Evolutionary conservation across 2,113 vertebrate genomes (phyloP).

Genomic region (Triplophysa siluroides): DNA sequence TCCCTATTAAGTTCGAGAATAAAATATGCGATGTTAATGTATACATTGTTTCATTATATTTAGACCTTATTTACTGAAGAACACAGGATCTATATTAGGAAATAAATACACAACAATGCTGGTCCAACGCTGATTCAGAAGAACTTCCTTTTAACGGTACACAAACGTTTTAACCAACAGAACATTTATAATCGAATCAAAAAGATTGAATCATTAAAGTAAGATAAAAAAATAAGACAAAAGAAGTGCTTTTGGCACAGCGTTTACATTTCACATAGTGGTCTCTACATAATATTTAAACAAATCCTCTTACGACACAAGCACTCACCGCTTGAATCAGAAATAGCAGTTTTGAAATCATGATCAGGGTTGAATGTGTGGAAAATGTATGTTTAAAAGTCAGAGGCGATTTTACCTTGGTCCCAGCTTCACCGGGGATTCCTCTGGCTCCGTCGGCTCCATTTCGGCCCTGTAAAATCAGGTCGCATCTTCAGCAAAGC

Average conservation of each 20-base stretch:
- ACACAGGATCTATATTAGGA: no score
- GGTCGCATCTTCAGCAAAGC: neutral
- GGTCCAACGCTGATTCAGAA: no score
- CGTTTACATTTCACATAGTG: no score
- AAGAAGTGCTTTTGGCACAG: no score
- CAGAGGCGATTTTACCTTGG: constrained; percentile 77
- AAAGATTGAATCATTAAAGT: no score
- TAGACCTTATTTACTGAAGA: no score
- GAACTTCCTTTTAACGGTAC: no score
- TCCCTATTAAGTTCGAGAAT: constrained; percentile 75
- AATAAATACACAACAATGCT: no score
- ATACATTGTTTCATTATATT: neutral
- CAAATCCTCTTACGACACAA: neutral
- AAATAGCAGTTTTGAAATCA: neutral
- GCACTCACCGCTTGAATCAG: neutral
- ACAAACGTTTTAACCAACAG: no score
- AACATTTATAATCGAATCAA: no score
- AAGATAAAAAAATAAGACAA: no score
- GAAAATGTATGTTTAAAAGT: neutral
- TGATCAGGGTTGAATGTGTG: neutral
- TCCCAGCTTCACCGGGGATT: constrained; percentile 90
- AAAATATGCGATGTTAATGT: neutral
- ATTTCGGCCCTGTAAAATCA: constrained; percentile 82
- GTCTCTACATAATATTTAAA: no score
- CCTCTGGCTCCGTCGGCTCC: constrained; percentile 94